Base-by-base conservation (phyloP, 2,888 invertebrate species). In the Sphinx pinastri region DNA sequence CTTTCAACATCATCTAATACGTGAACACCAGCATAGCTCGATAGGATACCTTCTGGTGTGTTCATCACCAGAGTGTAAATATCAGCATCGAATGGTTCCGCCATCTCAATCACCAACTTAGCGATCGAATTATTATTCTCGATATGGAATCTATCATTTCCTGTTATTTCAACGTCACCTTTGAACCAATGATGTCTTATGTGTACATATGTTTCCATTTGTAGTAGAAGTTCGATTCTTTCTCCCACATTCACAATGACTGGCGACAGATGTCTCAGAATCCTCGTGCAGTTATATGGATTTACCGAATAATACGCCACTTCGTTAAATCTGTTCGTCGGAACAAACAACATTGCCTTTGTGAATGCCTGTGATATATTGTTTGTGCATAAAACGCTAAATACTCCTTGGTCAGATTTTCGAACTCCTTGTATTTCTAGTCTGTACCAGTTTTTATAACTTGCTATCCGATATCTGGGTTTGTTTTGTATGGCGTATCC, bases 261-360 rank as follows among this genome's bases (percentile, higher is more conserved):
- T 47, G 60, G 60, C 1, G n/a, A 47, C 3, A 63, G 19, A 49
- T 63, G 60, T 0, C 47, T 16, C 16, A 47, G 11, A 4, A 63
- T 47, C 12, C 60, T 63, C n/a, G 60, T 63, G 12, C 60, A 63
- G 47, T 63, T 47, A 16, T 49, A 47, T 16, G 60, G 60, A 13
- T 63, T 63, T 5, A 63, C 16, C 5, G 60, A 19, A 12, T 19
- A 63, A 12, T 63, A 63, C 0, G 60, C 60, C 16, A 63, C 60
- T 47, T 63, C 47, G 12, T 63, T 47, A 11, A 47, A 11, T 7
- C 47, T 63, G n/a, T 12, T 12, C 12, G 47, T 47, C 0, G 60
- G 60, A 47, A 63, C 60, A 16, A 63, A 47, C 12, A 63, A 1
- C 2, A 47, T 47, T 1, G 60, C 47, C 16, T n/a, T 45, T 0